Base-by-base conservation (phyloP, 2,113 vertebrate genomes). In the Leuciscus idus region DNA sequence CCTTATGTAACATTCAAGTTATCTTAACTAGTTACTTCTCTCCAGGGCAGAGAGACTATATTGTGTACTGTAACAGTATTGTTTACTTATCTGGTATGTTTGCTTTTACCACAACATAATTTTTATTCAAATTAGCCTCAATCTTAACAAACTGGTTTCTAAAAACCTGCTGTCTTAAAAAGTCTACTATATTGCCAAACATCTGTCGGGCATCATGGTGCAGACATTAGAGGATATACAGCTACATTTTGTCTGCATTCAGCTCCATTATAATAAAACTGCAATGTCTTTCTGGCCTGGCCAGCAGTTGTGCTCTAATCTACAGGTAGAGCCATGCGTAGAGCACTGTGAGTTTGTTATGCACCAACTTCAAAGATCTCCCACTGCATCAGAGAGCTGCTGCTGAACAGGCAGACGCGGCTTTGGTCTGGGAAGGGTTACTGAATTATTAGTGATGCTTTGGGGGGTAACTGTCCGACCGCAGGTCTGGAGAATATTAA, bases 361-460 rank as follows among this genome's bases (percentile, higher is more conserved):
- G 70, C 62, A n/a, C 28, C 52, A 15, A 26, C 77, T 87, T 89
- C 88, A 89, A 89, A 89, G 85, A 52, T 73, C 83, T 81, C 85
- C 73, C 73, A 36, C 57, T 23, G 73, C 93, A 36, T 94, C 94
- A 93, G 89, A 91, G 90, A 79, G 84, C 87, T 91, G 91, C 93
- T 89, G 92, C 91, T 92, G 92, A 94, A 91, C 91, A 92, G 90
- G 86, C 91, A 93, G 92, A 92, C 92, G 87, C 91, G 85, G 92
- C 87, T 92, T 92, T 92, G 91, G 94, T 94, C 93, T 93, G 91
- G 86, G 91, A 93, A 93, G 91, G 92, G 92, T 95, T 95, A 93
- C 95, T 95, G 92, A 94, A 95, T 95, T 94, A 95, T 95, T 95
- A 94, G 94, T 94, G 92, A 95, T 93, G 92, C 93, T 95, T 95